Base-by-base conservation (phyloP, 2,113 vertebrate species). In the Notiomystis cincta region DNA sequence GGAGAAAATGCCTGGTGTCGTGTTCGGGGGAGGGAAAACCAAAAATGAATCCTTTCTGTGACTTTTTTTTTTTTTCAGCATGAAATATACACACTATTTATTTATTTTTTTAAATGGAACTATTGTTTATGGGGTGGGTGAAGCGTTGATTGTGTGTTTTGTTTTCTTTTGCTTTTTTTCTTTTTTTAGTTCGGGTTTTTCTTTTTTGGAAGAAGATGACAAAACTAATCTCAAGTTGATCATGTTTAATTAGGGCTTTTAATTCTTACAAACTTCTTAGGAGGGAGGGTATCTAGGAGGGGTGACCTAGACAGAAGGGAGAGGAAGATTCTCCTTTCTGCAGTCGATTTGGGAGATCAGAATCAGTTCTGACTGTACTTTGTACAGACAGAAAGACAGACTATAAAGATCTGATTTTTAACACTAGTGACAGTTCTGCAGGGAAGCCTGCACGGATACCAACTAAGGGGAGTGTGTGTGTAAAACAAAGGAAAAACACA, bases 71-170 rank as follows among this genome's bases (percentile, higher is more conserved):
- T 77, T 75, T 84, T 71, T 91, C 97, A 97, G 98, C 97, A 98
- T 98, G 98, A 98, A 97, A 97, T 98, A 97, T 98, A 91, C 97
- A 97, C 98, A 98, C 97, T 97, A 97, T 98, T 98, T 98, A 98
- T 97, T 98, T 97, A 93, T 98, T 98, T 98, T 98, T 97, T 97
- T 98, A 98, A 98, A 97, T 65, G 83, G 96, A 94, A 89, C 81
- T 84, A 89, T 95, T 93, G 66, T 96, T 96, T 96, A 81, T 94
- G 87, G 90, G 92, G 83, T 35, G 79, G 95, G 92, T 61, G 69
- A 96, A 64, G 82, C 18, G 6, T 48, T 67, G 78, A 62, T 45
- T 56, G 91, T 83, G 83, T 71, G 78, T 79, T 91, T 82, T 18
- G 23, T 2, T 30, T 69, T 61, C n/a, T 45, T 75, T 35, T 5